These are phyloP conservation scores for Fistularia tabacaria DNA, from an alignment of 2,797 vertebrate genomes.

Conservation along the genomic window DNA sequence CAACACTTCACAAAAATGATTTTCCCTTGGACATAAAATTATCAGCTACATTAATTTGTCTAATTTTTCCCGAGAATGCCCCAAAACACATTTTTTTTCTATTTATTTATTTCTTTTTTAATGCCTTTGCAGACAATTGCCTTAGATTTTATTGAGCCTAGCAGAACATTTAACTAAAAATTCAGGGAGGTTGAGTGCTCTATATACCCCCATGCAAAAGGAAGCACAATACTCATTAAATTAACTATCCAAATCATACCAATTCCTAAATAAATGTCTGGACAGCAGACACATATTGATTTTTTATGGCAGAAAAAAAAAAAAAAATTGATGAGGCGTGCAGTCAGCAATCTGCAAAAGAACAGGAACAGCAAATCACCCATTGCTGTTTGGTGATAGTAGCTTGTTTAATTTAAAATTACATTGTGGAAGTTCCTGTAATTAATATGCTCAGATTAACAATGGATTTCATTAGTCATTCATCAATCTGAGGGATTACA, in stretches of 20 bases:
- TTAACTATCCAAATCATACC: slow-evolving; percentile 23
- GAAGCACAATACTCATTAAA: slow-evolving; percentile 18
- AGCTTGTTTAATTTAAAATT: too few relatives aligned
- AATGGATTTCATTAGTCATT: too few relatives aligned
- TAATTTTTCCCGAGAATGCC: slow-evolving; percentile 1
- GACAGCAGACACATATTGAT: neutral
- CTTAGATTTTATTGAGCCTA: slow-evolving; percentile 15
- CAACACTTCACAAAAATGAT: slow-evolving; percentile 2
- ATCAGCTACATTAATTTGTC: neutral
- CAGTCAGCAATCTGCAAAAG: too few relatives aligned
- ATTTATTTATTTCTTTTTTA: slow-evolving; percentile 10
- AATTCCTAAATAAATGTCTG: slow-evolving; percentile 13
- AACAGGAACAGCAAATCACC: too few relatives aligned
- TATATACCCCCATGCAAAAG: slow-evolving; percentile 1
- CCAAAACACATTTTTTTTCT: neutral
- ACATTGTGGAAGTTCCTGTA: too few relatives aligned
- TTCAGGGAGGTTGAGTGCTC: neutral
- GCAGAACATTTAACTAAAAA: slow-evolving; percentile 15
- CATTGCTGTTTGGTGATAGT: too few relatives aligned
- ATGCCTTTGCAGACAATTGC: slow-evolving; percentile 4
- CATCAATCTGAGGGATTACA: too few relatives aligned
- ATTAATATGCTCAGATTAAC: too few relatives aligned
- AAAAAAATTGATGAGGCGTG: too few relatives aligned
- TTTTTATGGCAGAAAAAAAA: too few relatives aligned
- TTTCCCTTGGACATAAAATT: neutral